phyloP scores from a whole-genome alignment of 2,888 invertebrate species.

The Silvanus unidentatus region DNA sequence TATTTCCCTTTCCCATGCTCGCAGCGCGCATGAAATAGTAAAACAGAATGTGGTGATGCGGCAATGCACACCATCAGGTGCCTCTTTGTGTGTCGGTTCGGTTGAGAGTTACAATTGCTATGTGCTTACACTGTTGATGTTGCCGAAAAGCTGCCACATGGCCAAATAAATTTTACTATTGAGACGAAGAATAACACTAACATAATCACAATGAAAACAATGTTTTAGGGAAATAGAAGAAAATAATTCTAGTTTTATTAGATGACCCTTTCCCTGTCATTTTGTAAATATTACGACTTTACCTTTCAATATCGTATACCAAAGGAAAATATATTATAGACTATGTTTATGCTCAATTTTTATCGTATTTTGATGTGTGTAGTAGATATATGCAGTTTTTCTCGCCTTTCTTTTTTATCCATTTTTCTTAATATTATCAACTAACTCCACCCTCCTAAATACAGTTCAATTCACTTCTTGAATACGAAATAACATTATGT shows the following conservation, averaged over 20 bases:
- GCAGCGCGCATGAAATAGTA: conserved; percentile 37
- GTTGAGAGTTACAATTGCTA: conserved; percentile 41
- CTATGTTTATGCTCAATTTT: neutral
- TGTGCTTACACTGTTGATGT: conserved; percentile 42
- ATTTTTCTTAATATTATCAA: neutral
- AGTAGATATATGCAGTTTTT: neutral
- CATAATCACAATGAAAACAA: too few relatives aligned
- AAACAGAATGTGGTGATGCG: conserved; percentile 41
- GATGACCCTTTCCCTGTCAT: conserved; percentile 1
- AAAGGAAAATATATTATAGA: neutral
- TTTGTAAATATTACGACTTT: neutral
- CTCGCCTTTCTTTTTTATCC: neutral
- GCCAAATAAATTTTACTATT: conserved; percentile 26
- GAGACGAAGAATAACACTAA: neutral
- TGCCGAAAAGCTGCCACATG: conserved; percentile 6
- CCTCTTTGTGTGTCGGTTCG: conserved; percentile 21
- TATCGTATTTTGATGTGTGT: neutral
- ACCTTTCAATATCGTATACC: conserved; percentile 1
- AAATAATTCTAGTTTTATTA: conserved; percentile 1
- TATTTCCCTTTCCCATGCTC: conserved; percentile 41
- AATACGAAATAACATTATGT: too few relatives aligned
- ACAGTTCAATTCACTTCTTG: too few relatives aligned
- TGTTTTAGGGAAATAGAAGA: neutral
- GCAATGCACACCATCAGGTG: conserved; percentile 43
- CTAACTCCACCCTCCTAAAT: too few relatives aligned